Conservation (phyloP, 2,113 vertebrate genomes). For the Colossoma macropomum region DNA sequence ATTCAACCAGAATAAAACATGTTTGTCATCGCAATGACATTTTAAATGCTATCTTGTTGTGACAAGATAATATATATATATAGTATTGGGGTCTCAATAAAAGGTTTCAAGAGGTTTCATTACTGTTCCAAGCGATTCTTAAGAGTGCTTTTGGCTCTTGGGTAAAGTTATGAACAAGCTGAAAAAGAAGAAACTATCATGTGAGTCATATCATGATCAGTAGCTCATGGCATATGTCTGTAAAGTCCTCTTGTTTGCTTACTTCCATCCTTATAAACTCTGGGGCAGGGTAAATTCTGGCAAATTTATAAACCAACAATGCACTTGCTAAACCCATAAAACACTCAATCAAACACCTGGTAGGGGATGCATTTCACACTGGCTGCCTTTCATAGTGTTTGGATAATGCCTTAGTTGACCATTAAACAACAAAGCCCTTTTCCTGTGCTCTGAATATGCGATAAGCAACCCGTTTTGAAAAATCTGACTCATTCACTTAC, state of each 20-base stretch:
- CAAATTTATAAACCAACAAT: slow-evolving; percentile 40
- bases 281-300: slow-evolving; percentile 3
- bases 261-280: slow-evolving; percentile 30
- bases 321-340: slow-evolving; percentile 14
- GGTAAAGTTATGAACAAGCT: background rate
- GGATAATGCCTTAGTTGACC: slow-evolving; percentile 8
- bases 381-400: slow-evolving; percentile 23
- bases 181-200: background rate
- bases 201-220: background rate
- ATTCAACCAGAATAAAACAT: background rate
- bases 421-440: slow-evolving; percentile 9
- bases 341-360: slow-evolving; percentile 22
- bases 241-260: slow-evolving; percentile 31
- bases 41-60: no score
- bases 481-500: background rate
- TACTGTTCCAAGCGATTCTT: slow-evolving; percentile 9
- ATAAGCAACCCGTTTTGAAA: slow-evolving; percentile 8
- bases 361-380: slow-evolving; percentile 21
- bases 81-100: background rate
- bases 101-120: background rate
- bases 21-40: background rate
- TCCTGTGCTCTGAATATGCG: slow-evolving; percentile 17
- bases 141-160: background rate
- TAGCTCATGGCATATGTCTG: background rate
- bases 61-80: background rate